A percentile compares a stretch with the other conserved stretches of the same genome.
phyloP scores from a whole-genome alignment of 1,140 invertebrate genomes.

The Theocolax elegans region DNA sequence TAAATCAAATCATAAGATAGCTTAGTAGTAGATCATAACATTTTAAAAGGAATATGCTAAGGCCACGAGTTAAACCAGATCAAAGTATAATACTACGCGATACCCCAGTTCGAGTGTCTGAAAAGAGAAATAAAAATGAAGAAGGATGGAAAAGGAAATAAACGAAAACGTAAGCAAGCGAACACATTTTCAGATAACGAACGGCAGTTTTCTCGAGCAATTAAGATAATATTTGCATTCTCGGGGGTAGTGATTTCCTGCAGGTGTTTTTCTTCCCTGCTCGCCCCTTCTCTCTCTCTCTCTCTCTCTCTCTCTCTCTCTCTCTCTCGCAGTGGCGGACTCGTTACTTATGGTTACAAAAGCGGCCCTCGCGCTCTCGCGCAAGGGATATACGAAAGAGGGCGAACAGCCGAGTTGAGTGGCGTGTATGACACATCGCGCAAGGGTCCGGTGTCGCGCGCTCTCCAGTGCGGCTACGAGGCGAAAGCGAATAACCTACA shows the following conservation, averaged over 20 bases:
- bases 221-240: slow-evolving; percentile 68
- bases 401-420: slow-evolving; percentile 43
- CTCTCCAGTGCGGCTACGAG: slow-evolving; percentile 25
- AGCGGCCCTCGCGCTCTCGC: slow-evolving; percentile 39
- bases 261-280: slow-evolving; percentile 62
- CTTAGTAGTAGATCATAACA: slow-evolving; percentile 2
- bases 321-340: neutral
- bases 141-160: neutral
- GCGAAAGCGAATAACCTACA: neutral
- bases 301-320: neutral
- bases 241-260: slow-evolving; percentile 65
- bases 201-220: slow-evolving; percentile 56
- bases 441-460: slow-evolving; percentile 35
- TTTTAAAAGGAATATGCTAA: too few species aligned
- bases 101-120: too few species aligned
- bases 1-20: slow-evolving; percentile 16
- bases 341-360: slow-evolving; percentile 54
- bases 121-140: slow-evolving; percentile 37
- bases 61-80: too few species aligned
- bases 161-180: neutral
- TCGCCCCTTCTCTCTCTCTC: neutral
- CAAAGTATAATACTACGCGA: too few species aligned
- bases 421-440: slow-evolving; percentile 64
- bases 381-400: neutral
- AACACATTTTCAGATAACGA: slow-evolving; percentile 44